phyloP scores from a whole-genome alignment of 2,888 invertebrate species.

The Drosophila neotestacea region DNA sequence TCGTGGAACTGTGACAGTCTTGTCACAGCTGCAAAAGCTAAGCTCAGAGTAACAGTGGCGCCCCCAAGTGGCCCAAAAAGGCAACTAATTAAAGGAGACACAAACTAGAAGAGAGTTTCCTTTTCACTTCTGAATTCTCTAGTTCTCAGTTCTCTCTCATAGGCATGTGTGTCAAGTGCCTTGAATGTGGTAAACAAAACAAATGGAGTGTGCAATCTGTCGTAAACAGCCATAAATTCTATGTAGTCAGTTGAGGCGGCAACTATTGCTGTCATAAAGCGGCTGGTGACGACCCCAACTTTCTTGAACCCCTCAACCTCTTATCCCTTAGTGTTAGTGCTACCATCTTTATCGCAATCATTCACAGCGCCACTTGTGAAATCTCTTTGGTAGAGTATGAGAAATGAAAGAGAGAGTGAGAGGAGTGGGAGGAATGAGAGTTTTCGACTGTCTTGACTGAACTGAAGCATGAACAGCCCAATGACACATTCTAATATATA shows the following conservation, averaged over 20 bases:
- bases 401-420: not conserved
- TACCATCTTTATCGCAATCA: slow-evolving; percentile 76
- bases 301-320: not conserved
- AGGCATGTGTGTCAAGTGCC: slow-evolving; percentile 72
- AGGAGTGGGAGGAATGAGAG: slow-evolving; percentile 18
- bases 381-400: slow-evolving; percentile 44
- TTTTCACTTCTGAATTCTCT: slow-evolving; percentile 2
- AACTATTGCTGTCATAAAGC: slow-evolving; percentile 66
- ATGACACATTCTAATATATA: slow-evolving; percentile 81
- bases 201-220: slow-evolving; percentile 82
- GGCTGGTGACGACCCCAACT: slow-evolving; percentile 24
- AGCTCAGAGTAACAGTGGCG: slow-evolving; percentile 20
- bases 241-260: slow-evolving; percentile 48
- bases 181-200: slow-evolving; percentile 75
- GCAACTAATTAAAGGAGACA: slow-evolving; percentile 68
- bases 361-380: slow-evolving; percentile 77
- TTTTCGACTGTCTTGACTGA: slow-evolving; percentile 54
- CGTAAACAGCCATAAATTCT: slow-evolving; percentile 81
- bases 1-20: slow-evolving; percentile 38
- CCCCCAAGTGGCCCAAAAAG: slow-evolving; percentile 45
- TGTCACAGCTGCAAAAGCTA: slow-evolving; percentile 26
- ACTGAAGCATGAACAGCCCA: slow-evolving; percentile 75
- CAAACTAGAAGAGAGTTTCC: slow-evolving; percentile 28
- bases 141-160: slow-evolving; percentile 34
- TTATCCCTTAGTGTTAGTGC: slow-evolving; percentile 5